Evolutionary conservation across 2,113 vertebrate species (phyloP), one percentile per base, ranked within the genome.

Genomic region (Garra rufa): DNA sequence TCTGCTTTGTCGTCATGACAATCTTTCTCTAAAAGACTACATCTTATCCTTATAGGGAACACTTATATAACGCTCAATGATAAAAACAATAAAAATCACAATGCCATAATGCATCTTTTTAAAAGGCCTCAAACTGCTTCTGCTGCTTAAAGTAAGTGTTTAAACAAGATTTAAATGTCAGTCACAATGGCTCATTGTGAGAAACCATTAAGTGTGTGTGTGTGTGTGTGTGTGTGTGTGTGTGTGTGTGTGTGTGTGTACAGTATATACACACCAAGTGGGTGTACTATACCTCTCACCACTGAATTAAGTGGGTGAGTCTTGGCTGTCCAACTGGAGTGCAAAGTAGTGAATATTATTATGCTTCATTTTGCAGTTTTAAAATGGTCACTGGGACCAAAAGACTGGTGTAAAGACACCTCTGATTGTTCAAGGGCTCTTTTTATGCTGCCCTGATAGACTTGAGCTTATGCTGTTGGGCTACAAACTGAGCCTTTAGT

Each of bases 401-500:
- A 38, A 55, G 28, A 13, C 1, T 9, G 24, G 14, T 50, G 14
- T 75, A 28, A 75, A 50, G 43, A 48, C n/a, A 44, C 70, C 6
- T 8, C 14, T 55, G 74, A 76, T 30, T 30, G 21, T 10, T 43
- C 1, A 55, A 15, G 11, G 14, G 13, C 4, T 48, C 19, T 46
- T 74, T 3, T 92, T 75, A 90, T 19, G 73, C 8, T 15, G 44
- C 55, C 9, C 11, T 80, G n/a, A 6, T 2, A 61, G 88, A 89
- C 77, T 89, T 83, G 21, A 85, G 38, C 1, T 77, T 70, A 14
- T 81, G 83, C 80, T 89, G 86, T 55, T 88, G 89, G 9, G 92
- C 92, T 38, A 97, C 94, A 82, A 94, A 94, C 3, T 88, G 90
- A 92, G 96, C 91, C 86, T 97, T 97, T 84, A 85, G 90, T 55